Percentiles rank a stretch among this genome's conserved stretches.
Evolutionary conservation across 2,797 vertebrate genomes (phyloP).

Genomic region (Arvicola amphibius): DNA sequence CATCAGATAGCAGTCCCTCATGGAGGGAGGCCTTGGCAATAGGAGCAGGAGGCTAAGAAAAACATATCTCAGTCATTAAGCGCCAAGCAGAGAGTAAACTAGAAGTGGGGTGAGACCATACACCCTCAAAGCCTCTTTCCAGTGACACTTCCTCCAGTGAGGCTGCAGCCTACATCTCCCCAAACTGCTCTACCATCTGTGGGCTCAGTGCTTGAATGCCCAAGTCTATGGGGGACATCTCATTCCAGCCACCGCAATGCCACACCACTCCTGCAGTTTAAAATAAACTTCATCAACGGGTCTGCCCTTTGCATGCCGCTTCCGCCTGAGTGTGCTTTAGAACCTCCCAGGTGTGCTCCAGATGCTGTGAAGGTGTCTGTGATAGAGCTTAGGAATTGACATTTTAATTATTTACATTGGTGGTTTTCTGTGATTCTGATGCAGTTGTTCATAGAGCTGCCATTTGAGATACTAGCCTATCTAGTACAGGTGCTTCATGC

Average conservation of each 20-base stretch:
- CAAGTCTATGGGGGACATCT: background rate
- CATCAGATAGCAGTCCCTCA: background rate
- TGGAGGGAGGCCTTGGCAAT: background rate
- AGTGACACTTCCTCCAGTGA: background rate
- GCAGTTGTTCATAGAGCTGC: background rate
- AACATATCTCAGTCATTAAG: background rate
- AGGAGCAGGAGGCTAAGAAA: background rate
- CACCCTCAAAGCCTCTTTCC: background rate
- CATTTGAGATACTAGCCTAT: background rate
- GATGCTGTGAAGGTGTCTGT: background rate
- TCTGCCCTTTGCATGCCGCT: background rate
- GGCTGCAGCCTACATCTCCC: background rate
- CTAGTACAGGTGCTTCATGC: background rate
- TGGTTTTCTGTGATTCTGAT: fast-evolving
- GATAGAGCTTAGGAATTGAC: background rate
- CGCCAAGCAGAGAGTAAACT: background rate
- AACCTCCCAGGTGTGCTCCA: background rate
- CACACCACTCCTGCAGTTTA: background rate
- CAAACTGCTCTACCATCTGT: background rate
- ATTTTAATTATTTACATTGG: background rate
- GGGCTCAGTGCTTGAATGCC: background rate
- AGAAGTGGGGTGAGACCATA: too few species aligned
- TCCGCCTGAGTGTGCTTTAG: background rate
- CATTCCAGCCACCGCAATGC: background rate
- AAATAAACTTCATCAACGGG: background rate